These are phyloP conservation scores for Sylvilagus bachmani DNA, from an alignment of 2,113 vertebrate species.

Conservation along the genomic window DNA sequence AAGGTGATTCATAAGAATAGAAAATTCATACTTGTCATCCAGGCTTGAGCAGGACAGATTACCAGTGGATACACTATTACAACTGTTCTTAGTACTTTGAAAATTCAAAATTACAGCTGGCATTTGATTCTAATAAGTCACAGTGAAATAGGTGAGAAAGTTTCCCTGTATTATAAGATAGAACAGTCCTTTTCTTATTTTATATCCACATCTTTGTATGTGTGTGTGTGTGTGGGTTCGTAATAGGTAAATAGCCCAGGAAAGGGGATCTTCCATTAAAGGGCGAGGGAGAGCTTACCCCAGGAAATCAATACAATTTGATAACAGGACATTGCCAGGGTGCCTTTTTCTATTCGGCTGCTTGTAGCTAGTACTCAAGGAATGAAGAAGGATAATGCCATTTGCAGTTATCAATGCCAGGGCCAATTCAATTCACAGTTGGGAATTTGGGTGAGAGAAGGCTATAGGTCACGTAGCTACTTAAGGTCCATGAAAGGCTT, in stretches of 20 bases:
- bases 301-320: background rate
- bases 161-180: constrained; percentile 63
- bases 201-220: background rate
- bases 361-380: background rate
- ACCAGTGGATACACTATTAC: constrained; percentile 65
- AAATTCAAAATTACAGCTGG: constrained; percentile 84
- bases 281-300: background rate
- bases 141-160: constrained; percentile 68
- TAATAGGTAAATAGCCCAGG: constrained; percentile 41
- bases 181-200: constrained; percentile 75
- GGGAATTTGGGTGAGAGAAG: background rate
- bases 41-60: constrained; percentile 80
- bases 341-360: background rate
- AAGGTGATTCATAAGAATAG: constrained; percentile 85
- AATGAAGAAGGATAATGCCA: background rate
- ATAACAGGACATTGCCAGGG: background rate
- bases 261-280: background rate
- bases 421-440: background rate
- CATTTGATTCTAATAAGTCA: constrained; percentile 86
- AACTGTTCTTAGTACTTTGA: constrained; percentile 79
- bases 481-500: background rate
- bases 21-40: constrained; percentile 82
- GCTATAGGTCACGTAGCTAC: background rate
- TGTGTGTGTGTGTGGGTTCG: background rate
- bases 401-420: background rate